Percentiles rank a stretch among this genome's conserved stretches.
Evolutionary conservation across 2,888 invertebrate genomes (phyloP).

Genomic region (Glyphotaelius pellucidus): DNA sequence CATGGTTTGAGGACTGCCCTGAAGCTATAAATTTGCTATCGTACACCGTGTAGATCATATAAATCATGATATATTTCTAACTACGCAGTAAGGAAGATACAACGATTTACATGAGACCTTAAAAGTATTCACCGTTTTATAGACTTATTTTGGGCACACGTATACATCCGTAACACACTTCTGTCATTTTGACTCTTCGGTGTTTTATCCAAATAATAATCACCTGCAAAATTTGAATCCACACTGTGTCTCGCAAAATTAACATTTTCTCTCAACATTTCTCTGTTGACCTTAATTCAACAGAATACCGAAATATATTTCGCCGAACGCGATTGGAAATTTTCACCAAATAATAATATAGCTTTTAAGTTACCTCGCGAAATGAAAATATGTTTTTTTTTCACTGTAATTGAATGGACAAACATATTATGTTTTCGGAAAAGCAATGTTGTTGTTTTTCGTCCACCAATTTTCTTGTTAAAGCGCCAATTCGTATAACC

Average conservation of each 20-base stretch:
- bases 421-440: neutral
- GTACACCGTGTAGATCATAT: no score
- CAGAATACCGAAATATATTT: neutral
- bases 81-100: no score
- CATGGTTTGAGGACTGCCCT: no score
- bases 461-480: neutral
- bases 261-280: neutral
- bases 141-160: no score
- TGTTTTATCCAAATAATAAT: neutral
- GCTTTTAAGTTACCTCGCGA: conserved; percentile 2
- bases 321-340: neutral
- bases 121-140: no score
- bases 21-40: no score
- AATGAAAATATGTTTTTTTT: neutral
- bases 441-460: neutral
- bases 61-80: no score
- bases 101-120: no score
- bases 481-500: neutral
- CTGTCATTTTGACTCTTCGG: no score
- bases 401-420: neutral
- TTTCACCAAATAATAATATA: neutral
- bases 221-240: neutral
- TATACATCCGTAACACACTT: no score
- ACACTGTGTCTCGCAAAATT: neutral
- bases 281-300: neutral